A percentile compares a stretch with the other conserved stretches of the same genome.
Conservation (phyloP, 1,140 invertebrate species). For the Sarcophaga peregrina region DNA sequence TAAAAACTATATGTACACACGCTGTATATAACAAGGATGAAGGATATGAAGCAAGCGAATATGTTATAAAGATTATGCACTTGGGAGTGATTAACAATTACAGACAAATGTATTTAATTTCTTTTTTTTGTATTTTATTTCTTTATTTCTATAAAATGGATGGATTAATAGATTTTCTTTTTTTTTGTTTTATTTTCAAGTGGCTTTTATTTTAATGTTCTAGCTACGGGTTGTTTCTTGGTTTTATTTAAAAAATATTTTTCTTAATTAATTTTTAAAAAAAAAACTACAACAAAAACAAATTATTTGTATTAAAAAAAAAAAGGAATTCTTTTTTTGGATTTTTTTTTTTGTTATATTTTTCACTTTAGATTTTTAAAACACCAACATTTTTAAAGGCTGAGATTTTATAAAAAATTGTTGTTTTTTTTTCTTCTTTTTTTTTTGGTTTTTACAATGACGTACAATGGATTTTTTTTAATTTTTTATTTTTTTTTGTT, state of each 20-base stretch:
- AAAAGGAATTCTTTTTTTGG: neutral
- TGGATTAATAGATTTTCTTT: slow-evolving; percentile 26
- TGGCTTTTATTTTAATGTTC: neutral
- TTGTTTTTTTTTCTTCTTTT: neutral
- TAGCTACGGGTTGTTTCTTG: neutral
- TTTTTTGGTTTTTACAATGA: neutral
- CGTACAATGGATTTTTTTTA: neutral
- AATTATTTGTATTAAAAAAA: neutral
- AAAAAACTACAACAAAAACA: slow-evolving; percentile 1
- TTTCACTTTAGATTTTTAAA: no score
- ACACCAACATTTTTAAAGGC: no score
- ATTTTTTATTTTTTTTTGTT: neutral
- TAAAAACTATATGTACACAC: neutral
- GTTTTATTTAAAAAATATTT: neutral
- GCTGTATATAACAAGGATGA: no score
- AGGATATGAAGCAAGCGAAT: no score
- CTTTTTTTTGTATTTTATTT: no score
- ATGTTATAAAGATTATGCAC: no score
- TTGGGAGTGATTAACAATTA: no score
- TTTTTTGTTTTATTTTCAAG: neutral
- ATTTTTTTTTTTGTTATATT: neutral
- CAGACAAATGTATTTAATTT: no score
- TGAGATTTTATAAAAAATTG: no score
- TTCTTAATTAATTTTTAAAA: neutral
- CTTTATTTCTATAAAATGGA: neutral